Percentiles rank a stretch among this genome's conserved stretches.
Evolutionary conservation across 2,113 vertebrate genomes (phyloP).

Genomic region (Megalops atlanticus): DNA sequence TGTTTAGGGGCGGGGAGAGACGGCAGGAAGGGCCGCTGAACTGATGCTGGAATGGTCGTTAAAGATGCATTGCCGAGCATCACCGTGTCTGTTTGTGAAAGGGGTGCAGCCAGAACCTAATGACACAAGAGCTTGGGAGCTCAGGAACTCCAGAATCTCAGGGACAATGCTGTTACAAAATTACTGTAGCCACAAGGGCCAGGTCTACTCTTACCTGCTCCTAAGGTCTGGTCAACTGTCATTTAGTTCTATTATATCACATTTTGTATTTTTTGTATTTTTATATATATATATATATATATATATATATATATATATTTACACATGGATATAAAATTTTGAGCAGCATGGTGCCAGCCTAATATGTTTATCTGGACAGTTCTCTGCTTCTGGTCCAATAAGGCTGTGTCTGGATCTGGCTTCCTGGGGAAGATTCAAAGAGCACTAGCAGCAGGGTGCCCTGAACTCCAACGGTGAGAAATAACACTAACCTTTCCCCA

Average conservation of each 20-base stretch:
- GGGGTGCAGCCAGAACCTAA: not conserved
- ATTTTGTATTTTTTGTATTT: too few relatives aligned
- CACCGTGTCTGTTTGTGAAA: not conserved
- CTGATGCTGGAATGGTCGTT: not conserved
- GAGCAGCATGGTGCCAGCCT: too few relatives aligned
- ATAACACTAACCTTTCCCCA: not conserved
- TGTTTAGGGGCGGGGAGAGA: not conserved
- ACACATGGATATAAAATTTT: too few relatives aligned
- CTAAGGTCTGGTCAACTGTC: too few relatives aligned
- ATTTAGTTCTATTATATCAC: too few relatives aligned
- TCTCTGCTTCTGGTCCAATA: not conserved
- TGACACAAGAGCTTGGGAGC: not conserved
- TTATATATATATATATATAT: too few relatives aligned
- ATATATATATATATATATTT: too few relatives aligned
- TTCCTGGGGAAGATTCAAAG: conserved; percentile 2
- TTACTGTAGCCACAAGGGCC: too few relatives aligned
- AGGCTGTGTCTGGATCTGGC: too few relatives aligned
- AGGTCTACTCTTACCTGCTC: too few relatives aligned
- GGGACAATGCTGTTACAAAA: not conserved
- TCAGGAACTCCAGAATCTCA: not conserved
- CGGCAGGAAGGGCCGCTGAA: not conserved
- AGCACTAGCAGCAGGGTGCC: not conserved
- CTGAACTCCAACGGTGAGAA: not conserved
- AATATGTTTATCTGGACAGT: too few relatives aligned
- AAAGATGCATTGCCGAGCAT: not conserved